Evolutionary conservation across 2,113 vertebrate genomes (phyloP).

Genomic region (Setophaga kirtlandii): DNA sequence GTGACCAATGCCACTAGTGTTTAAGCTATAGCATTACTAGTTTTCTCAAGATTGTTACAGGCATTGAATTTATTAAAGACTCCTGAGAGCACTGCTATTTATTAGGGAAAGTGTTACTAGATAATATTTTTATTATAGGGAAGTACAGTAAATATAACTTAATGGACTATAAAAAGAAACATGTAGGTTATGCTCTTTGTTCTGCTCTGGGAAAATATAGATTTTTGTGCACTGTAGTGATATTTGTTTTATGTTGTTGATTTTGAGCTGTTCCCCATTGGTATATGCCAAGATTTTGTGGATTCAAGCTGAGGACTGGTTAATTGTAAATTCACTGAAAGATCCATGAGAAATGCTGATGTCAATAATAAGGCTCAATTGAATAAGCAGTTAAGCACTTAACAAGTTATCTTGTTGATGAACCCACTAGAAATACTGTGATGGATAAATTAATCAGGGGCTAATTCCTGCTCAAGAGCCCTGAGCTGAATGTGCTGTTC

Average conservation of each 20-base stretch:
- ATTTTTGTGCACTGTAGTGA: background rate
- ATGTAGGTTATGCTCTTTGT: background rate
- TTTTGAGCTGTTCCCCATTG: background rate
- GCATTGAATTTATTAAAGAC: background rate
- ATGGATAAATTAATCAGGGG: background rate
- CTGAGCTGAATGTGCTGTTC: background rate
- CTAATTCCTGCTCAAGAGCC: background rate
- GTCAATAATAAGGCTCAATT: background rate
- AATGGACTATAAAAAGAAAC: background rate
- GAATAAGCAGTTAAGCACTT: background rate
- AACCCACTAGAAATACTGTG: background rate
- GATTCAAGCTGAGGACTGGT: background rate
- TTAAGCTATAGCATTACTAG: background rate
- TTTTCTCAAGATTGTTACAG: background rate
- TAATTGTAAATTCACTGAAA: slow-evolving; percentile 23
- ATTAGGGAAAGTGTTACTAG: background rate
- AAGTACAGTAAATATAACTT: background rate
- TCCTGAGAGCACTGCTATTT: background rate
- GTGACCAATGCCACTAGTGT: background rate
- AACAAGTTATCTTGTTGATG: slow-evolving; percentile 3
- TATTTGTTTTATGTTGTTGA: background rate
- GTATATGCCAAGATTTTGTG: background rate
- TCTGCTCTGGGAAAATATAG: background rate
- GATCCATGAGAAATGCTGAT: slow-evolving; percentile 9
- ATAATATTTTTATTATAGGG: background rate